These are phyloP conservation scores for Calyptomena viridis DNA, from an alignment of 2,113 vertebrate genomes.

Conservation along the genomic window DNA sequence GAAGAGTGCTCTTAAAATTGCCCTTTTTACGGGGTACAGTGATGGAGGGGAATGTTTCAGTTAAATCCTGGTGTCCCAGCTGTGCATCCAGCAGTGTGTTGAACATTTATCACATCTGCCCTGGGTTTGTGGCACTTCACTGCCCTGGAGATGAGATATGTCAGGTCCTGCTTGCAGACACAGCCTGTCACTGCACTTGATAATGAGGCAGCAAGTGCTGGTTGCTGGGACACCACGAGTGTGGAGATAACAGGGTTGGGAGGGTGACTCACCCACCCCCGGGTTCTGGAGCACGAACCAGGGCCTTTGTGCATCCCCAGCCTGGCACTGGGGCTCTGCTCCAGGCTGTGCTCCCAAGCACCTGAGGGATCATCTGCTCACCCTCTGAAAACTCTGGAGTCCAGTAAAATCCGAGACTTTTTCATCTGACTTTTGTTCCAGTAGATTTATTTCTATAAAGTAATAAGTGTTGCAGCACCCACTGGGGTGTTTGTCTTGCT, in stretches of 20 bases:
- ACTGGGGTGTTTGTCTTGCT: background rate
- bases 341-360: background rate
- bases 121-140: background rate
- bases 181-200: background rate
- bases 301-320: background rate
- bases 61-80: background rate
- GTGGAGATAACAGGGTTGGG: fast-evolving
- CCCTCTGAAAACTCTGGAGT: background rate
- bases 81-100: background rate
- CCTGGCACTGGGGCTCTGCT: background rate
- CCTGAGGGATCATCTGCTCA: background rate
- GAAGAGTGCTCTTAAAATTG: background rate
- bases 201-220: background rate
- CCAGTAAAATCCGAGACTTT: background rate
- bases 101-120: background rate
- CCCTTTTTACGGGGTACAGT: background rate
- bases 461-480: background rate
- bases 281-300: background rate
- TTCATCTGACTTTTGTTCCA: background rate
- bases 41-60: background rate
- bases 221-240: background rate
- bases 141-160: background rate
- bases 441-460: background rate
- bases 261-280: background rate
- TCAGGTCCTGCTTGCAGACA: fast-evolving